Conservation (phyloP, 2,888 invertebrate genomes). For the Pyrgus malvae region DNA sequence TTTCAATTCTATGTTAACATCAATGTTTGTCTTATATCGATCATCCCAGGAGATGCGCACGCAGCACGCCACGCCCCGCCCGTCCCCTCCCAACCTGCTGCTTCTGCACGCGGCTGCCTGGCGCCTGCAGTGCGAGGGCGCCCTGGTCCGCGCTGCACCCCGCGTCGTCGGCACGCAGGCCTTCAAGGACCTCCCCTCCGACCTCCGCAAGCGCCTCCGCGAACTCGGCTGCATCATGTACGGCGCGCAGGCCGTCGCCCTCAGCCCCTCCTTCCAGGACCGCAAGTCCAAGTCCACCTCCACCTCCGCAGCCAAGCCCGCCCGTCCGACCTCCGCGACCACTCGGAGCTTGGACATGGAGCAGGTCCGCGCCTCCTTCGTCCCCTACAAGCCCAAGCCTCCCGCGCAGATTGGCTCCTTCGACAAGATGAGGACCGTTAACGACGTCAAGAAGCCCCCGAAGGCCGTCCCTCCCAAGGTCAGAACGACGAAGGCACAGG, state of each 20-base stretch:
- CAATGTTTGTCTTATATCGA: too few species aligned
- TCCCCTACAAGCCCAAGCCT: constrained; percentile 59
- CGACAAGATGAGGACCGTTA: constrained; percentile 41
- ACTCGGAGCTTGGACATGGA: constrained; percentile 56
- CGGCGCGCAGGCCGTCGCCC: constrained; percentile 44
- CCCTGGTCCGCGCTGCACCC: constrained; percentile 57
- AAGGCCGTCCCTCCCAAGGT: constrained; percentile 49
- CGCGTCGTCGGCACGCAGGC: constrained; percentile 56
- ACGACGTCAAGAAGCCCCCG: constrained; percentile 39
- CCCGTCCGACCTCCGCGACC: constrained; percentile 29
- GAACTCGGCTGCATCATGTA: constrained; percentile 62
- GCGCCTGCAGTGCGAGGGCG: constrained; percentile 59
- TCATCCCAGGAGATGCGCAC: constrained; percentile 41
- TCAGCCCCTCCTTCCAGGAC: constrained; percentile 40
- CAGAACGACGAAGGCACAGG: constrained; percentile 68
- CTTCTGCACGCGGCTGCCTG: constrained; percentile 47
- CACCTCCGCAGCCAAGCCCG: constrained; percentile 33
- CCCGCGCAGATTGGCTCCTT: constrained; percentile 35
- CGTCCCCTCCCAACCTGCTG: constrained; percentile 44
- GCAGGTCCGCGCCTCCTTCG: constrained; percentile 60
- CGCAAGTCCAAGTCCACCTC: constrained; percentile 40
- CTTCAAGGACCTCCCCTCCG: constrained; percentile 58
- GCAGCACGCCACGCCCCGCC: constrained; percentile 45
- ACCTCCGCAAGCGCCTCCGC: constrained; percentile 57
- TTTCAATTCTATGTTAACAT: too few species aligned